Base-by-base conservation (phyloP, 2,888 invertebrate genomes). In the Tetrapedia diversipes region DNA sequence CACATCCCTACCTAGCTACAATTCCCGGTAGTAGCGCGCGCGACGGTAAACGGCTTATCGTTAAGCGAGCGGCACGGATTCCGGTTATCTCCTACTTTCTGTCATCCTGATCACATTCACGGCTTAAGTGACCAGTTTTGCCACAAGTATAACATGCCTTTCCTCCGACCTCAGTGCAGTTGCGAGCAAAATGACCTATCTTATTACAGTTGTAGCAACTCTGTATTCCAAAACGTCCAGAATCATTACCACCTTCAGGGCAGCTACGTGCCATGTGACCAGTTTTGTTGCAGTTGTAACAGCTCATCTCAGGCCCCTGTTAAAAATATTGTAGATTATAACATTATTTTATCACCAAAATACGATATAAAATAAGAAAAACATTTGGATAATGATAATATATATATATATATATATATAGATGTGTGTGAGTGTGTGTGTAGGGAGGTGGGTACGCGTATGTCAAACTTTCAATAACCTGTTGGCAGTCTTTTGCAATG, bases 221-320 rank as follows among this genome's bases (percentile, higher is more conserved):
- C 64, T 91, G 90, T 90, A 92, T 92, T 69, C 92, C 89, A 68
- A 89, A 92, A 76, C 91, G 92, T 56, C 93, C 92, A 47, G 94
- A 94, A 76, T 92, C 91, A 72, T 92, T 92, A 83, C 94, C 94
- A 87, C 94, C 94, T 92, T 96, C 96, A 70, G 96, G 96, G 93
- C 96, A 96, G 93, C 95, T 95, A 90, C 96, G 95, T 77, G 96
- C 97, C 92, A 98, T 96, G 94, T 98, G 98, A 87, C 98, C 98
- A 84, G 96, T 95, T 94, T 97, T 97, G 93, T 96, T 97, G 94
- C 98, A 98, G 93, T 97, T 98, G 95, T 98, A 98, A 94, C 98
- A 98, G 89, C 97, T 96, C 92, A 89, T 84, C 72, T 91, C 91
- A 27, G 91, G 89, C 37, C 90, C 90, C 91, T 91, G 67, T 73